phyloP scores from a whole-genome alignment of 1,140 invertebrate genomes.

The Melitaea cinxia region DNA sequence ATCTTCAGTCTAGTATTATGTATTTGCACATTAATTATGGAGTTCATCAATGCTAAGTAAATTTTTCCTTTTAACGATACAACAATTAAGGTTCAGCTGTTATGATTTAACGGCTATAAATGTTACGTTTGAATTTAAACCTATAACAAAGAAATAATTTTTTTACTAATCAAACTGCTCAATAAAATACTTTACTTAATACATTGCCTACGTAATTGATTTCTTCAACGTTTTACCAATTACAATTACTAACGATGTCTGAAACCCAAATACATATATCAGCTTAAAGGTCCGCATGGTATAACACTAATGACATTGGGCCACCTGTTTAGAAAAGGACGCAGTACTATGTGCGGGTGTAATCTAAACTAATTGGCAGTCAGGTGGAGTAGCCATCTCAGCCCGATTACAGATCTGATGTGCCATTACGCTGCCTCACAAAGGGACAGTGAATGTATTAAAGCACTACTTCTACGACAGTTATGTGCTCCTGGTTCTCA shows the following conservation, averaged over 20 bases:
- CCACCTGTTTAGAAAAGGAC: constrained; percentile 24
- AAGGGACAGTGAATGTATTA: constrained; percentile 16
- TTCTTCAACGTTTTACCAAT: too few species aligned
- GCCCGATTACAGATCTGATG: constrained; percentile 24
- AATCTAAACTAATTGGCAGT: constrained; percentile 33
- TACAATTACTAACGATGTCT: not conserved
- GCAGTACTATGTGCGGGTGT: constrained; percentile 12
- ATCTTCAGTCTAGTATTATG: too few species aligned
- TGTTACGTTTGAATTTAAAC: too few species aligned
- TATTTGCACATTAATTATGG: too few species aligned
- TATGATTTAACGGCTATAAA: too few species aligned
- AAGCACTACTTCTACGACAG: not conserved
- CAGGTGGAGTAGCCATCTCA: constrained; percentile 25
- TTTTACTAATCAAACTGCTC: too few species aligned
- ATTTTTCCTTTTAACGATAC: too few species aligned
- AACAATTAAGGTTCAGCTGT: too few species aligned
- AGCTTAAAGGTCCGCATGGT: constrained; percentile 1
- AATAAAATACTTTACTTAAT: too few species aligned
- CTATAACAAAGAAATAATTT: too few species aligned
- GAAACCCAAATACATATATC: not conserved
- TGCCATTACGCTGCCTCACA: constrained; percentile 13
- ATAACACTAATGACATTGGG: constrained; percentile 16
- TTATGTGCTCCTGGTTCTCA: not conserved
- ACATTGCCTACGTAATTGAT: too few species aligned
- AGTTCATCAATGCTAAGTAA: too few species aligned